Base-by-base conservation (phyloP, 2,797 vertebrate genomes). In the Pantherophis alleghaniensis region DNA sequence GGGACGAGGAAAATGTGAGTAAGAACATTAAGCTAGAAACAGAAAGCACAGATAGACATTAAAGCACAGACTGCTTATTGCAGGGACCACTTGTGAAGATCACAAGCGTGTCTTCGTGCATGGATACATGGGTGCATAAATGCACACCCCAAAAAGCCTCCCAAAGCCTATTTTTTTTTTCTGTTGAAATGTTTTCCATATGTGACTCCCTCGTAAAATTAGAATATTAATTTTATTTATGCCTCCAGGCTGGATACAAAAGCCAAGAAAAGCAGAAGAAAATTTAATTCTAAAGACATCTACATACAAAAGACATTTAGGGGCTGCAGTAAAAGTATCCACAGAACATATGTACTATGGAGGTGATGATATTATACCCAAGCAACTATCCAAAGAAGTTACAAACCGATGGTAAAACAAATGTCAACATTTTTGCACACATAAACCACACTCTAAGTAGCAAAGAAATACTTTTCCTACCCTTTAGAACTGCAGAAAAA, bases 21-120 rank as follows among this genome's bases (percentile, higher is more conserved):
- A 95, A 92, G 91, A 93, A 95, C 90, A 86, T 90, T 90, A 51
- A 95, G 94, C 93, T 93, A 94, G 55, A 95, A 94, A 95, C 91
- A 94, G 86, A 95, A 93, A 92, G 91, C 66, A 37, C 24, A 90
- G 24, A 28, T 37, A 16, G 42, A 92, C 86, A 94, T 92, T 90
- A 90, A 94, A 89, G 95, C 94, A 87, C 1, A 55, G 89, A 0
- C 37, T 83, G 24, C 51, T 88, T 94, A 94, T 94, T 95, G 93
- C 61, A 88, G 60, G 95, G 18, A 91, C 90, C 26, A 92, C 88
- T 66, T 88, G 83, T 42, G 14, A 91, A 60, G 59, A 91, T 89
- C 90, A 91, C 86, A 60, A 91, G 94, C 93, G 89, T 22, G 92
- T 90, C 91, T 11, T 86, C 13, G 32, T 22, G 37, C 69, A 83